Evolutionary conservation across 2,888 invertebrate genomes (phyloP).

Genomic region (Drosophila putrida): DNA sequence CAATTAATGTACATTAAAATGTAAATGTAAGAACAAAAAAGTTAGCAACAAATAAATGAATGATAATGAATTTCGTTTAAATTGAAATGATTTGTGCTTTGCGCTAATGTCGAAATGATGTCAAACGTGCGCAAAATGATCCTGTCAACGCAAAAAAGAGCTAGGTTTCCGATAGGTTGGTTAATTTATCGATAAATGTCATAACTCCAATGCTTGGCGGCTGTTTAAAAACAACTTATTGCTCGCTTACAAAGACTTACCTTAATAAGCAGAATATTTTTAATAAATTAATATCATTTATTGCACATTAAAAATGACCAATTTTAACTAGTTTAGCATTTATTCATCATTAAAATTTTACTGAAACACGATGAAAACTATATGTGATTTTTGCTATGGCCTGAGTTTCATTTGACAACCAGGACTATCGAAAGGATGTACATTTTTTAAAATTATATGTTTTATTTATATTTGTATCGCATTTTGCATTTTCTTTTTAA

Average conservation of each 20-base stretch:
- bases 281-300: not conserved
- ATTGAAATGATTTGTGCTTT: too few relatives aligned
- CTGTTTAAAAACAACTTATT: not conserved
- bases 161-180: not conserved
- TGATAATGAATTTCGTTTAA: too few relatives aligned
- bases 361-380: slow-evolving; percentile 63
- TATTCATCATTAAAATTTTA: slow-evolving; percentile 69
- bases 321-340: slow-evolving; percentile 53
- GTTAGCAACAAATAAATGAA: too few relatives aligned
- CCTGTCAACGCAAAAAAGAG: slow-evolving; percentile 16
- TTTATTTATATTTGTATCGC: slow-evolving; percentile 31
- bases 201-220: not conserved
- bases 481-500: slow-evolving; percentile 17
- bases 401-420: slow-evolving; percentile 48
- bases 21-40: too few relatives aligned
- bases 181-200: not conserved
- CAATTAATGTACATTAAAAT: too few relatives aligned
- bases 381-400: slow-evolving; percentile 35
- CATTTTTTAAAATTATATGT: slow-evolving; percentile 47
- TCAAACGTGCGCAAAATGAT: not conserved
- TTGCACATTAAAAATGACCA: too few relatives aligned
- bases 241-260: not conserved
- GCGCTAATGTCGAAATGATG: not conserved
- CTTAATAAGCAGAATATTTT: too few relatives aligned
- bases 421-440: slow-evolving; percentile 60